These are phyloP conservation scores for Pseudomugil gertrudae DNA, from an alignment of 2,797 vertebrate species.

Conservation along the genomic window DNA sequence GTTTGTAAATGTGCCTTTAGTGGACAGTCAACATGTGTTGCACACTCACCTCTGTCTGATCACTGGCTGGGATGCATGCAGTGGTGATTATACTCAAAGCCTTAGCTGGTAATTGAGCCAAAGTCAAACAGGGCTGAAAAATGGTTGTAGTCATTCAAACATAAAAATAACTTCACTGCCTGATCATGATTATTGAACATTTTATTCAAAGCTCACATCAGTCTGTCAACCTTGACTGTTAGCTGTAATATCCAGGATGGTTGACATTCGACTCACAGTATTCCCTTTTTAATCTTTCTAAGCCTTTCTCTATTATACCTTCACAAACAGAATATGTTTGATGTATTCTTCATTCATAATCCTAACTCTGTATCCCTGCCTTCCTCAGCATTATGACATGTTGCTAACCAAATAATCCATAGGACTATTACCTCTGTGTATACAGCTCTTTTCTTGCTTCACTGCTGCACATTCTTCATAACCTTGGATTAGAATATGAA, in stretches of 20 bases:
- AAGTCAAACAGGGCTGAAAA: neutral
- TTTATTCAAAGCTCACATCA: neutral
- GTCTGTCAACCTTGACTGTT: neutral
- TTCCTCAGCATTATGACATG: constrained; percentile 3
- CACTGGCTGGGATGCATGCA: constrained; percentile 23
- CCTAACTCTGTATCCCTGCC: constrained; percentile 4
- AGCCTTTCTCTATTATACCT: constrained; percentile 7
- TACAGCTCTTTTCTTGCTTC: neutral
- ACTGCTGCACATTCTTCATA: neutral
- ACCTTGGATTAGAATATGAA: neutral
- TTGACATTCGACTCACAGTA: neutral
- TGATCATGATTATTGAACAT: neutral
- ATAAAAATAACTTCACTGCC: neutral
- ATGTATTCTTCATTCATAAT: constrained; percentile 46
- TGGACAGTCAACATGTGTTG: constrained; percentile 65
- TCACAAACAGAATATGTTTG: constrained; percentile 28
- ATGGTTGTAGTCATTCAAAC: neutral
- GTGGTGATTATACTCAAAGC: constrained; percentile 6
- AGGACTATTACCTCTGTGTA: constrained; percentile 7
- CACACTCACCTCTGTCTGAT: constrained; percentile 50
- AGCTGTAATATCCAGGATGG: neutral
- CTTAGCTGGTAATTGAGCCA: neutral
- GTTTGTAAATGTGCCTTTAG: constrained; percentile 46
- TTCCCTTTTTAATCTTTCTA: neutral
- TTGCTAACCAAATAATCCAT: constrained; percentile 21